Percentiles rank a stretch among this genome's conserved stretches.
Evolutionary conservation across 2,797 vertebrate species (phyloP).

Genomic region (Cygnus olor): DNA sequence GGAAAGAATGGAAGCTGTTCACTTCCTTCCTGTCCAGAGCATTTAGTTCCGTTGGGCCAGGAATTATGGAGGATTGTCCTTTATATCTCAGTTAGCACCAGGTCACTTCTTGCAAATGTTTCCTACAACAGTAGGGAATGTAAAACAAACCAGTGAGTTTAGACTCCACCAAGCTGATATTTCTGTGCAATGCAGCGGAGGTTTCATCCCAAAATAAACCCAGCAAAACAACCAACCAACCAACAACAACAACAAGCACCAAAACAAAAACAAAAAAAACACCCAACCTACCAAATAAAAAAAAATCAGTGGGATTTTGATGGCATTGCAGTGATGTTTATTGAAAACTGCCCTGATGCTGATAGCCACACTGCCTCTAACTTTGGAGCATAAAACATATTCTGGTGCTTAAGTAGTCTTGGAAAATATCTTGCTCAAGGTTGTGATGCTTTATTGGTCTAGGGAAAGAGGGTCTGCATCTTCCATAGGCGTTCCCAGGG

Average conservation of each 20-base stretch:
- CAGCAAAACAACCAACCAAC: too few species aligned
- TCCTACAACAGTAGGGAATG: accelerated
- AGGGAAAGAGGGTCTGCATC: not conserved
- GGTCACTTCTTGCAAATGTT: not conserved
- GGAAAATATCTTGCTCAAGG: not conserved
- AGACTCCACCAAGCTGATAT: not conserved
- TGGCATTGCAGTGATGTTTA: not conserved
- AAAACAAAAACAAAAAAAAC: too few species aligned
- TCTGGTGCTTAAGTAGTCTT: not conserved
- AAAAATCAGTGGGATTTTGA: not conserved
- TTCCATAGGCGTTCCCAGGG: not conserved
- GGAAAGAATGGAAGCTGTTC: not conserved
- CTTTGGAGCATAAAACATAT: not conserved
- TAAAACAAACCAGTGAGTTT: not conserved
- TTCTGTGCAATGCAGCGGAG: not conserved
- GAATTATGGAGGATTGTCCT: not conserved
- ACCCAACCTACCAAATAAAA: not conserved
- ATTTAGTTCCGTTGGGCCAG: not conserved
- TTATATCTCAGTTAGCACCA: not conserved
- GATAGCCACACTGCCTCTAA: accelerated
- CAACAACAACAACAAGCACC: too few species aligned
- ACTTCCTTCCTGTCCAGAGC: not conserved
- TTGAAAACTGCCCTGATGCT: not conserved
- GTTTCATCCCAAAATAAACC: not conserved
- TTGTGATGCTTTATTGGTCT: not conserved